Evolutionary conservation across 2,113 vertebrate genomes (phyloP).

Genomic region (Carollia perspicillata): DNA sequence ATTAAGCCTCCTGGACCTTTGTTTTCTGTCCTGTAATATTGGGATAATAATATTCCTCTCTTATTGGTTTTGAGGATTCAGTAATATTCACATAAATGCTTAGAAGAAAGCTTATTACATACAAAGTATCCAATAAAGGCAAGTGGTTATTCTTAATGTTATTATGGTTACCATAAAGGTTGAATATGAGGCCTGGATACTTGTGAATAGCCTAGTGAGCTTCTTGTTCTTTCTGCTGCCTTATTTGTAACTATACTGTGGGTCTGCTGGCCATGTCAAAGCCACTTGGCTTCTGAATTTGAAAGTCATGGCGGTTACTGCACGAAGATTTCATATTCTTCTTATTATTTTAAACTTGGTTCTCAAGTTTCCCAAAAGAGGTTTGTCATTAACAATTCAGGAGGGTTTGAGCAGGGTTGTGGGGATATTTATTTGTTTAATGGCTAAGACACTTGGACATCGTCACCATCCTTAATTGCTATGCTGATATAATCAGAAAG

Average conservation of each 20-base stretch:
- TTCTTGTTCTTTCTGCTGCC: conserved; percentile 26
- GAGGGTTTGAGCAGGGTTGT: background rate
- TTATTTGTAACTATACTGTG: conserved; percentile 26
- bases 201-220: background rate
- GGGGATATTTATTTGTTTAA: conserved; percentile 34
- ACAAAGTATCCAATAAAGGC: background rate
- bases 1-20: background rate
- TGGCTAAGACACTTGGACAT: conserved; percentile 17
- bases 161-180: background rate
- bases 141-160: background rate
- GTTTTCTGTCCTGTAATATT: background rate
- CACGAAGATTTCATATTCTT: conserved; percentile 50
- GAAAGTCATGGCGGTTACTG: conserved; percentile 3
- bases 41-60: background rate
- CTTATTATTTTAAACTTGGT: conserved; percentile 50
- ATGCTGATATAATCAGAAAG: conserved; percentile 50
- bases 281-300: conserved; percentile 52
- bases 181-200: background rate
- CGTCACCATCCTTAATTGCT: conserved; percentile 34
- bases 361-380: conserved; percentile 39
- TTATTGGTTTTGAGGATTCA: background rate
- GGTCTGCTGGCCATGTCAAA: conserved; percentile 11
- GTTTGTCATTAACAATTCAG: background rate
- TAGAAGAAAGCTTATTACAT: background rate
- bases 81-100: background rate